These are phyloP conservation scores for Phataginus tricuspis DNA, from an alignment of 2,797 vertebrate species.

Conservation along the genomic window DNA sequence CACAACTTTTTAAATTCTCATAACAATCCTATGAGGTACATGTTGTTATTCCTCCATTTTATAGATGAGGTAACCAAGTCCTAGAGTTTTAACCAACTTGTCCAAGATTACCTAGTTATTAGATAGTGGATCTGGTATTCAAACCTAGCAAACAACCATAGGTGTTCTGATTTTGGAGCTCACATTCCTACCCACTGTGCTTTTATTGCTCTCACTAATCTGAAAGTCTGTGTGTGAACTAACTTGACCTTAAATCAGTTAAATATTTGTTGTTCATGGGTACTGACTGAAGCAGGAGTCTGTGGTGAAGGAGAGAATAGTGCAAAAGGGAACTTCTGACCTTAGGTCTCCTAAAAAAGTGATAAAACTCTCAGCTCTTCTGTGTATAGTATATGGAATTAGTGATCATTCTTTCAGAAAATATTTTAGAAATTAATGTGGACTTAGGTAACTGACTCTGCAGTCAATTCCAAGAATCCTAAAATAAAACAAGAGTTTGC, in stretches of 20 bases:
- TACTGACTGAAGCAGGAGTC: neutral
- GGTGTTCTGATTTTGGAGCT: conserved; percentile 23
- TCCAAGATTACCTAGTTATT: neutral
- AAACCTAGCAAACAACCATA: neutral
- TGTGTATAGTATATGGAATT: conserved; percentile 19
- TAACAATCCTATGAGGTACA: neutral
- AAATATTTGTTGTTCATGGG: conserved; percentile 37
- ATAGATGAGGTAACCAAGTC: neutral
- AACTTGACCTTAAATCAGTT: conserved; percentile 54
- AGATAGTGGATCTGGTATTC: neutral
- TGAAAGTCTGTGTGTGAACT: conserved; percentile 56
- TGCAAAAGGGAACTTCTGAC: conserved; percentile 1
- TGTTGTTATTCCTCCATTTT: conserved; percentile 30
- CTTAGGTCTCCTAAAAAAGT: neutral
- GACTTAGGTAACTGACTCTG: neutral
- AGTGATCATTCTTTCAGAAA: conserved; percentile 46
- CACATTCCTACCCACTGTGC: neutral
- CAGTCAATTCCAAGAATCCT: neutral
- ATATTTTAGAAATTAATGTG: conserved; percentile 36
- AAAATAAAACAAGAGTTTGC: conserved; percentile 20
- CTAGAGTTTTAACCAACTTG: conserved; percentile 26
- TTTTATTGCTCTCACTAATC: conserved; percentile 33
- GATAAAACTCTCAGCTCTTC: neutral
- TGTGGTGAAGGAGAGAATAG: conserved; percentile 35
- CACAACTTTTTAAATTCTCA: neutral